These are phyloP conservation scores for Tachysurus fulvidraco DNA, from an alignment of 2,113 vertebrate species.

Conservation along the genomic window DNA sequence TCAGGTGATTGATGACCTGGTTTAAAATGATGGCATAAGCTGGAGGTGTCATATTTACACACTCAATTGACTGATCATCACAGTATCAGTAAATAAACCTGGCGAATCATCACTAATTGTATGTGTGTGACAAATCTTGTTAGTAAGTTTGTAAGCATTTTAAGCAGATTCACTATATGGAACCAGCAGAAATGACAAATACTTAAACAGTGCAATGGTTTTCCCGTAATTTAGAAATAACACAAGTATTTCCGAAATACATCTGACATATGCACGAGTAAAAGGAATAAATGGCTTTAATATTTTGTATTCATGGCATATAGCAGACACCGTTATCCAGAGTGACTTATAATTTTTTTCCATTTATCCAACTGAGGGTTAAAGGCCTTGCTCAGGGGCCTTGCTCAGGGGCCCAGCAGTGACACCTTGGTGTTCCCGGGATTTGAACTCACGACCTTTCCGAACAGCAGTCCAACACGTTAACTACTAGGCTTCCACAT, in stretches of 20 bases:
- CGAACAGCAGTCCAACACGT: too few species aligned
- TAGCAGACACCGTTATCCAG: too few species aligned
- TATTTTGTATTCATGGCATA: too few species aligned
- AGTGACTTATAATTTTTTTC: too few species aligned
- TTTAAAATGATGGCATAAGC: constrained; percentile 41
- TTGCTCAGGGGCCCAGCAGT: too few species aligned
- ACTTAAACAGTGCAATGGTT: background rate
- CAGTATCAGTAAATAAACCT: constrained; percentile 37
- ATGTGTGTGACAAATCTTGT: background rate
- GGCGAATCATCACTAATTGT: background rate
- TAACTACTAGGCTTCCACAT: too few species aligned
- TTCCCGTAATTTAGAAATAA: background rate
- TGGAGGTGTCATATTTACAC: constrained; percentile 1
- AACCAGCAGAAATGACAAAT: background rate
- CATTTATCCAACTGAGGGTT: too few species aligned
- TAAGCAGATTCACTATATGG: background rate
- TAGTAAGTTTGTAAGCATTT: background rate
- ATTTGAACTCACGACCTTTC: too few species aligned
- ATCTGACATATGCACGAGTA: too few species aligned
- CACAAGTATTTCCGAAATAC: background rate
- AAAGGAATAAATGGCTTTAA: too few species aligned
- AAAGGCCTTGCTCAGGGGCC: too few species aligned
- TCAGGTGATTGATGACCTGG: constrained; percentile 49
- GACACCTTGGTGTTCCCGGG: too few species aligned
- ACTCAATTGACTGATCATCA: background rate